These are phyloP conservation scores for Percopsis omiscomaycus DNA, from an alignment of 2,797 vertebrate genomes.

Conservation along the genomic window DNA sequence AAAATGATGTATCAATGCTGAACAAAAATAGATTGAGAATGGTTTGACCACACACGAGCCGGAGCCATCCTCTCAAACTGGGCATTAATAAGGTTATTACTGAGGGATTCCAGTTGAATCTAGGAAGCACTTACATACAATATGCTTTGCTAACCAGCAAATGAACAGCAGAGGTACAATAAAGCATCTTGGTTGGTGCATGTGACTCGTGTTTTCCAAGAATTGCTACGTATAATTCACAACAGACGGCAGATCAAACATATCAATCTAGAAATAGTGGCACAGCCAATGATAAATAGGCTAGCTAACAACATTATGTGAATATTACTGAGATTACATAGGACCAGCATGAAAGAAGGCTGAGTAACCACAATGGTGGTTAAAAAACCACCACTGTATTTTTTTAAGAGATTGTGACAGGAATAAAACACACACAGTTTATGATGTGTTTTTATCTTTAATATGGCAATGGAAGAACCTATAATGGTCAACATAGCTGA, in stretches of 20 bases:
- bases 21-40: not conserved
- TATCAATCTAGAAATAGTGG: not conserved
- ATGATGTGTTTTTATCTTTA: too few relatives aligned
- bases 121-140: not conserved
- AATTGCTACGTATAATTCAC: not conserved
- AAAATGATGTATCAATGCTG: too few relatives aligned
- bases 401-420: too few relatives aligned
- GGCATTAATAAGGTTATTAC: constrained; percentile 2
- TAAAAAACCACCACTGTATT: too few relatives aligned
- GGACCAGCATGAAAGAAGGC: too few relatives aligned
- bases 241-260: not conserved
- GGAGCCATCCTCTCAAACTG: constrained; percentile 1
- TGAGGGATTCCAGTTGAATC: constrained; percentile 18
- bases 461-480: too few relatives aligned
- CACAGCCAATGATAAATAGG: not conserved
- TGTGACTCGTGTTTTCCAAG: not conserved
- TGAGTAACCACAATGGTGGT: too few relatives aligned
- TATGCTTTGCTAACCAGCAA: not conserved
- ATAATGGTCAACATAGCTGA: too few relatives aligned
- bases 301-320: too few relatives aligned
- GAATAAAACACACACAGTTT: too few relatives aligned
- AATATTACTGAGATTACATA: too few relatives aligned
- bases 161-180: not conserved
- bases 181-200: too few relatives aligned
- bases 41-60: constrained; percentile 10